Conservation (phyloP, 1,140 invertebrate genomes). For the Heliconius himera region DNA sequence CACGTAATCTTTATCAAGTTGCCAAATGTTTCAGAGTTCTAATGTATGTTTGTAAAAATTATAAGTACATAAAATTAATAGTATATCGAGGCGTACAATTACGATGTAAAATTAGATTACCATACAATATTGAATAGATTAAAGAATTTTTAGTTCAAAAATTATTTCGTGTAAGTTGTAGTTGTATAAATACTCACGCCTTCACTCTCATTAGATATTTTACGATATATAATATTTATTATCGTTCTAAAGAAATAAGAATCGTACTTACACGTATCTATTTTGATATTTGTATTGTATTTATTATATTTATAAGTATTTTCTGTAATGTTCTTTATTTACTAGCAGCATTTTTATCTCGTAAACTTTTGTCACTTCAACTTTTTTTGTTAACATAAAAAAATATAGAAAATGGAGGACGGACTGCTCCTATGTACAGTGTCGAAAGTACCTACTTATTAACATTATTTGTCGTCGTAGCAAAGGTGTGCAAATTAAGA, state of each 20-base stretch:
- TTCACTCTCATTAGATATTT: slow-evolving; percentile 22
- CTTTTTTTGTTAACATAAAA: not conserved
- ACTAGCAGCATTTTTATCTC: slow-evolving; percentile 43
- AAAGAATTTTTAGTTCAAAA: slow-evolving; percentile 8
- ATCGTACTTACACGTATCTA: slow-evolving; percentile 53
- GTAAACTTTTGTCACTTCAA: slow-evolving; percentile 15
- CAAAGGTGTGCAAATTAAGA: not conserved
- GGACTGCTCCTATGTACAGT: not conserved
- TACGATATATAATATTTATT: slow-evolving; percentile 40
- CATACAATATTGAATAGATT: slow-evolving; percentile 8
- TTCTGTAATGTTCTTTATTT: slow-evolving; percentile 48
- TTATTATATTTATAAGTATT: slow-evolving; percentile 53
- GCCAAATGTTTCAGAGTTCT: slow-evolving; percentile 12
- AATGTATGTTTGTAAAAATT: slow-evolving; percentile 13
- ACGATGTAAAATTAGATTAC: slow-evolving; percentile 6
- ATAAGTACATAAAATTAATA: slow-evolving; percentile 10
- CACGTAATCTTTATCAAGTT: slow-evolving; percentile 6
- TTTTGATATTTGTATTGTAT: slow-evolving; percentile 54
- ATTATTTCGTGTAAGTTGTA: slow-evolving; percentile 5
- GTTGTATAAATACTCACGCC: slow-evolving; percentile 16
- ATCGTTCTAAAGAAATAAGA: slow-evolving; percentile 46
- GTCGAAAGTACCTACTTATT: slow-evolving; percentile 10
- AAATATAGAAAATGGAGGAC: not conserved
- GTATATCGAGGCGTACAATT: slow-evolving; percentile 14
- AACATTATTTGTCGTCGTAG: not conserved